These are phyloP conservation scores for Liodrosophila aerea DNA, from an alignment of 2,888 invertebrate species.

Conservation along the genomic window DNA sequence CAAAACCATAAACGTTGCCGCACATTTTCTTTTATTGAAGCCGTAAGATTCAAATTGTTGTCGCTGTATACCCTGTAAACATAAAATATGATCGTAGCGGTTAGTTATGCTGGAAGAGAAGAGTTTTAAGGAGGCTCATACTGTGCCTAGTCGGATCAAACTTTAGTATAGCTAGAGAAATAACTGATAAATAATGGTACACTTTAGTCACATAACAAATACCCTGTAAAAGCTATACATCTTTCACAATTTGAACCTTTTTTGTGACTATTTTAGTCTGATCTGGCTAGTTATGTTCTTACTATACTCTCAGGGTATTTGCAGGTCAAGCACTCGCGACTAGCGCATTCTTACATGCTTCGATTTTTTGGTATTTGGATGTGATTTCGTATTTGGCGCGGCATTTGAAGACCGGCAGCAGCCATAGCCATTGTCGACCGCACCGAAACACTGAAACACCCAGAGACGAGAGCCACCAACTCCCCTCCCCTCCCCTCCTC, in stretches of 20 bases:
- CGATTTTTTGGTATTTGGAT: slow-evolving; percentile 42
- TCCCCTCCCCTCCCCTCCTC: slow-evolving; percentile 4
- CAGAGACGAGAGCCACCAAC: neutral
- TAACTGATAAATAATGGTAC: too few relatives aligned
- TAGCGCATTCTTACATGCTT: slow-evolving; percentile 8
- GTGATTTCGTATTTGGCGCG: slow-evolving; percentile 74
- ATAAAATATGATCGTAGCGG: too few relatives aligned
- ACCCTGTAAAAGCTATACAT: neutral
- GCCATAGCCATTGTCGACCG: slow-evolving; percentile 43
- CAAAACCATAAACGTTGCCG: slow-evolving; percentile 63
- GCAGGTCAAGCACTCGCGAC: neutral
- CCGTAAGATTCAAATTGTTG: slow-evolving; percentile 70
- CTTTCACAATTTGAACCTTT: too few relatives aligned
- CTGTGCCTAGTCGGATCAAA: too few relatives aligned
- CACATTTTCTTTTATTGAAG: slow-evolving; percentile 77
- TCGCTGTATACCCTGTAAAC: slow-evolving; percentile 27
- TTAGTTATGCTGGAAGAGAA: too few relatives aligned
- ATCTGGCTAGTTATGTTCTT: too few relatives aligned
- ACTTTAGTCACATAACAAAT: too few relatives aligned
- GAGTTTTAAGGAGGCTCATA: too few relatives aligned
- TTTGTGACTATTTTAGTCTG: too few relatives aligned
- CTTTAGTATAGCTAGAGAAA: too few relatives aligned
- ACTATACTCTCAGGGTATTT: too few relatives aligned
- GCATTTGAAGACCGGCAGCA: slow-evolving; percentile 58
- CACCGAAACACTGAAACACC: slow-evolving; percentile 17